Percentiles rank a stretch among this genome's conserved stretches.
These are phyloP conservation scores for Vimba vimba DNA, from an alignment of 2,113 vertebrate species.

Conservation along the genomic window DNA sequence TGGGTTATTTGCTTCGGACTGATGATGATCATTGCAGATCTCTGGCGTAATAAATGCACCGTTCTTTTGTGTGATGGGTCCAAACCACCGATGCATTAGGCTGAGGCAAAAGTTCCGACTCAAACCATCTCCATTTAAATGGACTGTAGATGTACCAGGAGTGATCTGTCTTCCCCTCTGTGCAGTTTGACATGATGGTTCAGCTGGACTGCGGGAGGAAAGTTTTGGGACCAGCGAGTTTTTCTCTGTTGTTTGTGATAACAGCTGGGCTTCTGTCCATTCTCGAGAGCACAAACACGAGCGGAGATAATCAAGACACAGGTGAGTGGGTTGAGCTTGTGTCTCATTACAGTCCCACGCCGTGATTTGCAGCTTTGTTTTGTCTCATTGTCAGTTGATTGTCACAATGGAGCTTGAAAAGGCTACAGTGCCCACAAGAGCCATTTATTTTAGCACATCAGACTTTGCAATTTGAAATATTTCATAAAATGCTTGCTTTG, in stretches of 20 bases:
- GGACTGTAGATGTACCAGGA: slow-evolving; percentile 49
- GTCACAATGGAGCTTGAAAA: no score
- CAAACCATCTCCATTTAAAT: slow-evolving; percentile 53
- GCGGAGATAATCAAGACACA: slow-evolving; percentile 58
- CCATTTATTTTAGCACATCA: no score
- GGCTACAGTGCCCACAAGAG: no score
- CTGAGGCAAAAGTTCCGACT: slow-evolving; percentile 63
- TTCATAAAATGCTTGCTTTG: no score
- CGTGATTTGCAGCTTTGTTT: slow-evolving; percentile 10
- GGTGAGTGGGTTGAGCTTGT: slow-evolving; percentile 66
- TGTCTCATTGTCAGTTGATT: not conserved
- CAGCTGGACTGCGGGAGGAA: slow-evolving; percentile 54
- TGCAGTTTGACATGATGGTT: slow-evolving; percentile 69
- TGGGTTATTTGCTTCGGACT: not conserved
- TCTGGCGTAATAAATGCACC: not conserved
- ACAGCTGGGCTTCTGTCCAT: slow-evolving; percentile 63
- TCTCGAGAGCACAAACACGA: slow-evolving; percentile 58
- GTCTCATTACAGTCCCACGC: not conserved
- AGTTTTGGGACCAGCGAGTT: slow-evolving; percentile 59
- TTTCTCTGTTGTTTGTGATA: slow-evolving; percentile 58
- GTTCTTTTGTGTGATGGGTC: slow-evolving; percentile 40
- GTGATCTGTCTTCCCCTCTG: slow-evolving; percentile 47
- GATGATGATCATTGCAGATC: not conserved
- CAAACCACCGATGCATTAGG: slow-evolving; percentile 26
- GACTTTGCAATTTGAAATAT: no score